Base-by-base conservation (phyloP, 2,797 vertebrate genomes). In the Huso huso region DNA sequence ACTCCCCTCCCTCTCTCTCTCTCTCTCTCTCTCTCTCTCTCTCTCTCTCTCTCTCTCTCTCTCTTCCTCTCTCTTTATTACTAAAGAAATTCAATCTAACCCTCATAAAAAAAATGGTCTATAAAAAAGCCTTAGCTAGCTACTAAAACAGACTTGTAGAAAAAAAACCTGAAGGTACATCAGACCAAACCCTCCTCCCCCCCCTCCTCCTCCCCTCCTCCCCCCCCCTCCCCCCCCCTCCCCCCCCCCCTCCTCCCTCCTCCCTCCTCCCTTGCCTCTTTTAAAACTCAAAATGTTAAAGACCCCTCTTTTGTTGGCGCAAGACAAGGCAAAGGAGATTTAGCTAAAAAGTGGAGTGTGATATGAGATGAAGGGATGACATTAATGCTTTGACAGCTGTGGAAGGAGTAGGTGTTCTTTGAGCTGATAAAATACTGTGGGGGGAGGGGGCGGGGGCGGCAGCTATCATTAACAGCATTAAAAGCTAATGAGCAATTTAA, bases 21-120 rank as follows among this genome's bases (percentile, higher is more conserved):
- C 15, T 80, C 75, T 79, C 73, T 37, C 23, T 37, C 23, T 37
- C 23, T 1, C 15, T 1, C 15, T 18, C 15, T 1, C 15, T 18
- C 15, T 80, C 75, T 79, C 73, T 63, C 23, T 37, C 2, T 64
- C 58, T 48, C 61, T 61, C 10, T 18, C 60, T 50, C 63, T 66
- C 62, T 48, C 18, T 62, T 48, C 48, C 15, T 65, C 51, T 69
- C 60, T 59, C 65, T 69, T 67, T 71, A 73, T 71, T 48, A 62
- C 4, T 62, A 23, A 37, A 62, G 61, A 55, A 55, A 37, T 48
- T 62, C 61, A 62, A 68, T 68, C 18, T 60, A 81, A 81, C 74
- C 80, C 74, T 81, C 78, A 79, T 78, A 75, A 76, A 80, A 80
- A 70, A 55, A 1, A 3, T 9, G n/a, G 6, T n/a, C 6, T 55